Conservation (phyloP, 2,113 vertebrate species). For the Cromileptes altivelis region DNA sequence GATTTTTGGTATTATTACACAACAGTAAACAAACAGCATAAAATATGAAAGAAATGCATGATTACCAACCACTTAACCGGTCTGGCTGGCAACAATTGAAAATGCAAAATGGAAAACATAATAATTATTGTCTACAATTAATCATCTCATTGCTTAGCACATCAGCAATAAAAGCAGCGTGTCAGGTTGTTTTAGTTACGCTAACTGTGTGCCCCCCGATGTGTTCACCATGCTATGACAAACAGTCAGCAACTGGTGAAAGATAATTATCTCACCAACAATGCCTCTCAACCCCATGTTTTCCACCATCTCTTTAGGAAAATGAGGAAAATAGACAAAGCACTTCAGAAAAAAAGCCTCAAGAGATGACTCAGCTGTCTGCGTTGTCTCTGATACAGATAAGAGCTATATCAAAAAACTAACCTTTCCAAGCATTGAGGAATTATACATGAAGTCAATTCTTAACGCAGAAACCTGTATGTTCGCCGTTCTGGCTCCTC, state of each 20-base stretch:
- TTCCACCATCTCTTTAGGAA: slow-evolving; percentile 7
- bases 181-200: slow-evolving; percentile 49
- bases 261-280: slow-evolving; percentile 44
- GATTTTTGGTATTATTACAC: background rate
- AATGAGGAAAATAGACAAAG: slow-evolving; percentile 13
- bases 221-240: slow-evolving; percentile 34
- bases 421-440: background rate
- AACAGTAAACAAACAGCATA: background rate
- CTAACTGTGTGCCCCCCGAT: slow-evolving; percentile 39
- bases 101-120: slow-evolving; percentile 24
- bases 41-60: slow-evolving; percentile 3
- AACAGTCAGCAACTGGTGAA: slow-evolving; percentile 30
- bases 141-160: slow-evolving; percentile 37
- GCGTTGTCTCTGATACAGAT: background rate
- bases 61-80: slow-evolving; percentile 6
- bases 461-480: background rate
- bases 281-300: background rate
- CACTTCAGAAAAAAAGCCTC: background rate
- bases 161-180: slow-evolving; percentile 56
- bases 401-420: background rate
- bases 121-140: slow-evolving; percentile 23
- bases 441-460: background rate
- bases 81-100: slow-evolving; percentile 3
- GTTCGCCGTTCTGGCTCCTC: background rate
- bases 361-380: background rate